Base-by-base conservation (phyloP, 1,140 invertebrate genomes). In the Ceratina calcarata region DNA sequence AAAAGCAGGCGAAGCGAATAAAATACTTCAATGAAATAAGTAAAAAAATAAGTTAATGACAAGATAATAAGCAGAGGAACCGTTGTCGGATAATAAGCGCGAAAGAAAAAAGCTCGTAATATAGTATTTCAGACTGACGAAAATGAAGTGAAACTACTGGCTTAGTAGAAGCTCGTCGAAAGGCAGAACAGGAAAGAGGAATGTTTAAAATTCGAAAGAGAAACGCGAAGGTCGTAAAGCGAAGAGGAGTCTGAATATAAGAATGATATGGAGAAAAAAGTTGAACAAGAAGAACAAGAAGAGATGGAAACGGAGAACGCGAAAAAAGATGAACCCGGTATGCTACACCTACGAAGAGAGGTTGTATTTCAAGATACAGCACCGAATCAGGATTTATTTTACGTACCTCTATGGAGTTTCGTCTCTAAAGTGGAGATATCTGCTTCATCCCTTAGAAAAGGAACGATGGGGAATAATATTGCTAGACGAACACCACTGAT, bases 321-420 rank as follows among this genome's bases (percentile, higher is more conserved):
- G 37, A 79, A 79, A 70, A 66, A 79, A 73, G 77, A 62, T 22
- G 61, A 51, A 73, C 51, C 62, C 45, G 61, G 77, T 7, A 32
- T 73, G 64, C 69, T 66, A 66, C 53, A 62, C n/a, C 64, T 32
- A 24, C 10, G 75, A 20, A 57, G 37, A 66, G 37, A 8, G 69
- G 61, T 53, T 27, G 72, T 80, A 76, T 76, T 80, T 80, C 72
- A 65, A 76, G 78, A 80, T 76, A 80, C 78, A 76, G 72, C 70
- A 72, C 76, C 72, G 78, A 80, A 80, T 20, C 24, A 60, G 76
- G 72, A 80, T 75, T 80, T 80, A 80, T 62, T 66, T 62, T 66
- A 60, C 70, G 71, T 24, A 37, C 0, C 49, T 7, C 27, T 32
- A 32, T 18, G 32, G 27, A 55, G 55, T 76, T 76, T 76, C 57